These are phyloP conservation scores for Morpho achilles DNA, from an alignment of 2,888 invertebrate species.

Conservation along the genomic window DNA sequence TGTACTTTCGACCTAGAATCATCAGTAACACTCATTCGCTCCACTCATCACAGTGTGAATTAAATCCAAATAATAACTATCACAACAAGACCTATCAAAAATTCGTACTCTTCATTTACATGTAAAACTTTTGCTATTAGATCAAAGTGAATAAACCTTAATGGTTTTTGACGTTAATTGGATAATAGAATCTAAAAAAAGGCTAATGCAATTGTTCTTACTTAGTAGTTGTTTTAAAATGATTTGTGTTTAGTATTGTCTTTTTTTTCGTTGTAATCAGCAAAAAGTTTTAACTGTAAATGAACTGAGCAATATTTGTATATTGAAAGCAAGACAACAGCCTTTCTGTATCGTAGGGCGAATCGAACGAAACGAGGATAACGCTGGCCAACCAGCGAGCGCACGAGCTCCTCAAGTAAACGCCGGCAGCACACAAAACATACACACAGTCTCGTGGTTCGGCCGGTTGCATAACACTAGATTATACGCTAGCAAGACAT, in stretches of 20 bases:
- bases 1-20: constrained; percentile 48
- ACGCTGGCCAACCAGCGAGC: constrained; percentile 97
- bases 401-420: constrained; percentile 96
- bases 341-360: constrained; percentile 74
- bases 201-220: too few relatives aligned
- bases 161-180: too few relatives aligned
- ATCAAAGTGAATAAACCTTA: background rate
- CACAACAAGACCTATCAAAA: constrained; percentile 41
- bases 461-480: constrained; percentile 24
- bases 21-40: constrained; percentile 55
- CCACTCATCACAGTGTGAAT: constrained; percentile 40
- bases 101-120: constrained; percentile 16
- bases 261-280: constrained; percentile 1
- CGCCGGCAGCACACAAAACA: constrained; percentile 55
- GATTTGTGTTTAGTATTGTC: background rate
- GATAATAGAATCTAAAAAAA: too few relatives aligned
- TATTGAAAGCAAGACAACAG: constrained; percentile 52
- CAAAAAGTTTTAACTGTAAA: constrained; percentile 24
- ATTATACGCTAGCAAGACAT: constrained; percentile 8
- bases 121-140: constrained; percentile 12
- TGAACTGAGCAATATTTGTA: constrained; percentile 47
- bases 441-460: constrained; percentile 64
- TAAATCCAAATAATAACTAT: constrained; percentile 29
- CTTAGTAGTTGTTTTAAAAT: background rate
- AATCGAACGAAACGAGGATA: constrained; percentile 97